Evolutionary conservation across 2,797 vertebrate genomes (phyloP), one percentile per base, ranked within the genome.

Genomic region (Coregonus ussuriensis): DNA sequence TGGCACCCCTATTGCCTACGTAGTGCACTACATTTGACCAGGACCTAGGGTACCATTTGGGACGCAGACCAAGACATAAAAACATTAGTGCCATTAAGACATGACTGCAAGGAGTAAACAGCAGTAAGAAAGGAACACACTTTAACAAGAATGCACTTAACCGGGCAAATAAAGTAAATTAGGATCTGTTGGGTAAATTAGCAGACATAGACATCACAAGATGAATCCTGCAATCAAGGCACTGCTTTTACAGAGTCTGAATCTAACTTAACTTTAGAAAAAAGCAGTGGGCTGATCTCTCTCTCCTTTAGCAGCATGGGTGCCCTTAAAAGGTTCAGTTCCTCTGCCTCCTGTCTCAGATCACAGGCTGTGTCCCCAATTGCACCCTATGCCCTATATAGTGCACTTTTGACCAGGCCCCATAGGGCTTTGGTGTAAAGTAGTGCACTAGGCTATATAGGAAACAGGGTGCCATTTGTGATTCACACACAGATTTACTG

Each of bases 121-220:
- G n/a, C n/a, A 67, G 14, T 52, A 71, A 21, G 29, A n/a, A 71
- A 71, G 47, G 29, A n/a, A 71, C 41, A 31, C 21, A 71, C 70
- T 80, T 74, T 59, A 25, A 62, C 37, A 76, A 56, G 31, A 68
- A 72, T 73, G 68, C 73, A 15, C 65, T 14, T 67, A 53, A 76
- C 21, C 11, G 41, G 21, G 29, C 37, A 47, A 66, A 68, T 47
- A 21, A 4, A 81, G n/a, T 6, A 53, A 54, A 74, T 41, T 47
- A 4, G n/a, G 18, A 53, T 63, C 18, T 70, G 47, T 16, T 62
- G 31, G 63, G 6, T 63, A 37, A 68, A 35, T 68, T 53, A 69
- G 63, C 54, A 7, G 29, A 65, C 37, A 35, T 47, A 47, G 41
- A 13, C 41, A 47, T 9, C 37, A 62, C 21, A 72, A 72, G 67